These are phyloP conservation scores for Noctilio leporinus DNA, from an alignment of 2,113 vertebrate genomes.

Conservation along the genomic window DNA sequence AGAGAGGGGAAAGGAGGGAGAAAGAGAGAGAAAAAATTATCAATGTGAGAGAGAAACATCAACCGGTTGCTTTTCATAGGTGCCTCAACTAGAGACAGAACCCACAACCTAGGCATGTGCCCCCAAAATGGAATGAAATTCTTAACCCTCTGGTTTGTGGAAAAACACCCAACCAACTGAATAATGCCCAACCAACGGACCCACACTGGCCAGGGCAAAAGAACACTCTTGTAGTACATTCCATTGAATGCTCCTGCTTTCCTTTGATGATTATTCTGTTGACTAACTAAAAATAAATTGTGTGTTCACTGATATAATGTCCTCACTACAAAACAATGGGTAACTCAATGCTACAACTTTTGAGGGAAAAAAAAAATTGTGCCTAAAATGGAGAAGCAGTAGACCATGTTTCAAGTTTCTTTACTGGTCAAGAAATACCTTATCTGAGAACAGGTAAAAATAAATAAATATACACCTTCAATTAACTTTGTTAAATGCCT, in stretches of 20 bases:
- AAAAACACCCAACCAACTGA: no score
- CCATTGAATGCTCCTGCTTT: neutral
- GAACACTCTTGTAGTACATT: neutral
- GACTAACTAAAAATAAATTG: neutral
- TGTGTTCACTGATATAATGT: neutral
- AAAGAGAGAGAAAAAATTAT: no score
- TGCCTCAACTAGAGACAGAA: no score
- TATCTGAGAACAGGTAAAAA: neutral
- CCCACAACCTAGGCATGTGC: no score
- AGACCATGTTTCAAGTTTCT: neutral
- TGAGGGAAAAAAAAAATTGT: neutral
- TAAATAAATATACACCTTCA: neutral
- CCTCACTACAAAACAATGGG: neutral
- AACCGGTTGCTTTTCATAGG: no score
- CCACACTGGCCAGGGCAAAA: neutral
- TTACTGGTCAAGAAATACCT: neutral
- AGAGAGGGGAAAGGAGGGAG: no score
- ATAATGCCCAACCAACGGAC: no score
- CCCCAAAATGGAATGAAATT: no score
- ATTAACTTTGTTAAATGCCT: constrained; percentile 16
- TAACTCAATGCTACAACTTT: neutral
- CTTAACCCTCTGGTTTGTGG: no score
- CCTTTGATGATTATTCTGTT: neutral
- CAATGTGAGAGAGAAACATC: no score
- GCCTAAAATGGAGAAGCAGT: neutral